A percentile compares a stretch with the other conserved stretches of the same genome.
Conservation (phyloP, 2,113 vertebrate genomes). For the Nesogale talazaci region DNA sequence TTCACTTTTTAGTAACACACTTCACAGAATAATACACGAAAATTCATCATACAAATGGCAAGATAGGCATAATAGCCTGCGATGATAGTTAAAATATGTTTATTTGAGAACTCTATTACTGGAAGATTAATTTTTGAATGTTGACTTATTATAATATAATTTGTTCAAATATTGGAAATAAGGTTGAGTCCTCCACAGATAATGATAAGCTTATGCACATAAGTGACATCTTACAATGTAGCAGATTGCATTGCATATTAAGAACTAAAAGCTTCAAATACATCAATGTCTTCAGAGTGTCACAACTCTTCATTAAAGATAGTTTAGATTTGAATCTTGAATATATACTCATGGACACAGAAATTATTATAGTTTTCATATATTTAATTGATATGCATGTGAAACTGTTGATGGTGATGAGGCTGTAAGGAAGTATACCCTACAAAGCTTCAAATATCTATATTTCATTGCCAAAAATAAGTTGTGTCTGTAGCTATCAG, state of each 20-base stretch:
- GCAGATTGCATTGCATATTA: conserved; percentile 70
- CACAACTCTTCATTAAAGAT: background rate
- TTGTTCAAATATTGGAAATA: conserved; percentile 80
- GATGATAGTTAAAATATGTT: conserved; percentile 61
- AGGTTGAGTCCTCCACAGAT: conserved; percentile 65
- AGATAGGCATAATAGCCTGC: conserved; percentile 61
- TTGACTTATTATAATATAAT: conserved; percentile 65
- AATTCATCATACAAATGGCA: conserved; percentile 55
- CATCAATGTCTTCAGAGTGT: background rate
- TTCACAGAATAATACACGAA: conserved; percentile 53
- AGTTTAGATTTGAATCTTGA: background rate
- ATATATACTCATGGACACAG: background rate
- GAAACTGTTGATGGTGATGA: background rate
- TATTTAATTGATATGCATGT: background rate
- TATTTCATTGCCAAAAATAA: background rate
- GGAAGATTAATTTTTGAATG: conserved; percentile 67
- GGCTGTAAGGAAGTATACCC: background rate
- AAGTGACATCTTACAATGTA: conserved; percentile 41
- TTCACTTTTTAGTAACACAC: conserved; percentile 57
- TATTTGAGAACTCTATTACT: conserved; percentile 55
- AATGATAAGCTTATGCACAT: conserved; percentile 75
- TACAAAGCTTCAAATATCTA: background rate
- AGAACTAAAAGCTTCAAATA: conserved; percentile 44
- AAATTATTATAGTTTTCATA: no score
- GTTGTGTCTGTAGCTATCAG: background rate